Evolutionary conservation across 53 echinoderm and acorn worm genomes (phyloP).

Genomic region (Pentamera pediparva): DNA sequence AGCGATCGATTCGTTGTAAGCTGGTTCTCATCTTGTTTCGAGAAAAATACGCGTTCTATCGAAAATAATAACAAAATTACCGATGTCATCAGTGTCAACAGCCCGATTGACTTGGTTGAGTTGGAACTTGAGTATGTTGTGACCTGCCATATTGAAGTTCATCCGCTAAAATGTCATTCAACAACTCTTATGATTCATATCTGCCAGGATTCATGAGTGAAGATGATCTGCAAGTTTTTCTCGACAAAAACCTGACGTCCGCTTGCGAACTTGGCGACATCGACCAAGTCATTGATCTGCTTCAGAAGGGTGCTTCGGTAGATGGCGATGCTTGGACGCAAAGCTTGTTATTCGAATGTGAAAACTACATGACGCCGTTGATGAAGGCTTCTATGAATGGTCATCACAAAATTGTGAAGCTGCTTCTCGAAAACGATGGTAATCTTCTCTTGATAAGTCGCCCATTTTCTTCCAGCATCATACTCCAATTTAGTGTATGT

Average conservation of each 20-base stretch:
- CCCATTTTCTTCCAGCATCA: not conserved
- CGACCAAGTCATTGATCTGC: constrained; percentile 71
- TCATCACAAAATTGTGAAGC: constrained; percentile 54
- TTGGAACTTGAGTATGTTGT: no score
- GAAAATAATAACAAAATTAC: no score
- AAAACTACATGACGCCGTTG: constrained; percentile 74
- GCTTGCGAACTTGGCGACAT: constrained; percentile 55
- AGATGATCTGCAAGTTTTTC: constrained; percentile 41
- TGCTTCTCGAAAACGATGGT: constrained; percentile 88
- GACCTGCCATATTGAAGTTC: no score
- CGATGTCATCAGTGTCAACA: no score
- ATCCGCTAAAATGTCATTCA: not conserved
- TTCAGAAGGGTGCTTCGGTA: constrained; percentile 84
- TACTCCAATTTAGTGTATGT: not conserved
- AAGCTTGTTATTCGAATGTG: constrained; percentile 40
- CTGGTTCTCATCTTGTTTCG: no score
- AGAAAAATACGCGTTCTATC: no score
- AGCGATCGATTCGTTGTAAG: no score
- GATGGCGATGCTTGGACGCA: constrained; percentile 55
- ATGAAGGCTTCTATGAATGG: constrained; percentile 67
- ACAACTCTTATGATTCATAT: not conserved
- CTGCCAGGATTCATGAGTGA: constrained; percentile 12
- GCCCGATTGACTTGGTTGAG: no score
- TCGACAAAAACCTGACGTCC: constrained; percentile 55
- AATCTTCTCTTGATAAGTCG: not conserved